Conservation (phyloP, 2,888 invertebrate genomes). For the Drosophila dives region DNA sequence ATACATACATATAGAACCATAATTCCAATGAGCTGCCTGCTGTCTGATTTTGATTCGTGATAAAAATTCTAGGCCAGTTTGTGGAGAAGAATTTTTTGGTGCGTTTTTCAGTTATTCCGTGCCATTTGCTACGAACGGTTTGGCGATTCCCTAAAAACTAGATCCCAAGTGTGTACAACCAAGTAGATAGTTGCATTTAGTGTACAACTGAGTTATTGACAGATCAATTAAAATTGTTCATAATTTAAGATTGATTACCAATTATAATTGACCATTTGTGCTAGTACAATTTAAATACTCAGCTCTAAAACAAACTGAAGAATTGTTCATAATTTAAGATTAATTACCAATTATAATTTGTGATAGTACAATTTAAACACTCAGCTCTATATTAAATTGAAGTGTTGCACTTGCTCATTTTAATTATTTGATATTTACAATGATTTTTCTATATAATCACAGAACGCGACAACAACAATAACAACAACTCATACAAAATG, state of each 20-base stretch:
- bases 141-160: slow-evolving; percentile 57
- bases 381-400: neutral
- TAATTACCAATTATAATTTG: neutral
- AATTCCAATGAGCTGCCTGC: slow-evolving; percentile 65
- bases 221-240: neutral
- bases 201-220: neutral
- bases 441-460: slow-evolving; percentile 37
- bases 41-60: slow-evolving; percentile 56
- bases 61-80: slow-evolving; percentile 58
- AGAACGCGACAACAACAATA: slow-evolving; percentile 47
- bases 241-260: neutral
- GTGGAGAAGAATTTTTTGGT: slow-evolving; percentile 79
- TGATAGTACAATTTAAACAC: neutral
- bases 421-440: slow-evolving; percentile 24
- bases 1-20: slow-evolving; percentile 44
- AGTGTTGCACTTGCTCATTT: neutral
- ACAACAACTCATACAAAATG: slow-evolving; percentile 74
- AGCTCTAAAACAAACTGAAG: neutral
- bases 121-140: slow-evolving; percentile 83
- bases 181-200: neutral
- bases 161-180: slow-evolving; percentile 47
- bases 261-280: neutral
- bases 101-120: slow-evolving; percentile 82
- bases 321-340: neutral
- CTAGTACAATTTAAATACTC: neutral